Percentiles rank a stretch among this genome's conserved stretches.
phyloP scores from a whole-genome alignment of 2,113 vertebrate genomes.

The Cygnus buccinator region DNA sequence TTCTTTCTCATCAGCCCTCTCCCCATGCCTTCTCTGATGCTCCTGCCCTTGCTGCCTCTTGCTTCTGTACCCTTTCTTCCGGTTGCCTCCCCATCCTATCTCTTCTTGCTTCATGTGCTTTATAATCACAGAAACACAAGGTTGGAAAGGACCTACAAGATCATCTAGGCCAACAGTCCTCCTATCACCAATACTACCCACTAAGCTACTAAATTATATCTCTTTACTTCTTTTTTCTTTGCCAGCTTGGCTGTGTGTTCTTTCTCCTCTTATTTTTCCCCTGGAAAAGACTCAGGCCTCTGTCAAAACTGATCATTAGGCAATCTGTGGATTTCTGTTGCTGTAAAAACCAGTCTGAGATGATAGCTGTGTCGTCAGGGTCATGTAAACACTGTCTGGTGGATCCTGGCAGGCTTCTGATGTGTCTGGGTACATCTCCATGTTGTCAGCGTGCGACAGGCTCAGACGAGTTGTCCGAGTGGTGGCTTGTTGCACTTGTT shows the following conservation, averaged over 20 bases:
- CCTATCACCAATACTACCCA: too few relatives aligned
- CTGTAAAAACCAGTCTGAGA: not conserved
- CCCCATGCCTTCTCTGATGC: accelerated
- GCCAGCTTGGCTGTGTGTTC: accelerated
- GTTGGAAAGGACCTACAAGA: too few relatives aligned
- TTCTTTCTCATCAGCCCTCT: not conserved
- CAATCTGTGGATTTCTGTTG: not conserved
- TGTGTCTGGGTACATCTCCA: not conserved
- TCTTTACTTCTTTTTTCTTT: not conserved
- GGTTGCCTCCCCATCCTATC: not conserved
- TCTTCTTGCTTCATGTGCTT: not conserved
- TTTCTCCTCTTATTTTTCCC: not conserved
- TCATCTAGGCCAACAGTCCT: too few relatives aligned
- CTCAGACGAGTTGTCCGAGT: not conserved
- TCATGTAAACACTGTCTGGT: not conserved
- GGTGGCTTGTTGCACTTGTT: not conserved
- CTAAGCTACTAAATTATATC: too few relatives aligned
- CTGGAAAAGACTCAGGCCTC: not conserved
- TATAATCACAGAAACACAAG: too few relatives aligned
- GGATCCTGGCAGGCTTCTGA: not conserved
- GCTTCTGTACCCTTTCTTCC: not conserved
- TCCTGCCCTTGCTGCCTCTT: not conserved
- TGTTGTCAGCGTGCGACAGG: not conserved
- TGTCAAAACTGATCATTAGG: not conserved
- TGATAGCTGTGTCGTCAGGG: not conserved